phyloP scores from a whole-genome alignment of 2,797 vertebrate genomes.

The Adrianichthys oophorus region DNA sequence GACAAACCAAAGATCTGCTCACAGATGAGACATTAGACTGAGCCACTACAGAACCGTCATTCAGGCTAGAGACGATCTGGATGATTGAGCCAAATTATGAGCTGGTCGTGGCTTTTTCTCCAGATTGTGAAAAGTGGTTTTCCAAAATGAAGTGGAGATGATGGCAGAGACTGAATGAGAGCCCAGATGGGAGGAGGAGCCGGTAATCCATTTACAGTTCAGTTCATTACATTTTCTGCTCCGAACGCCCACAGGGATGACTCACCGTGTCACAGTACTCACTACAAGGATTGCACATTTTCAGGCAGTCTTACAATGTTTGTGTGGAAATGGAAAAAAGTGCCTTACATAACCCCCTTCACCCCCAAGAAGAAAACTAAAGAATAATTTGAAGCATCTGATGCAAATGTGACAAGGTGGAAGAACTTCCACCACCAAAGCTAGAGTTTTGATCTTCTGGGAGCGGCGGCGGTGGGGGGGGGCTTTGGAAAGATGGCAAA shows the following conservation, averaged over 20 bases:
- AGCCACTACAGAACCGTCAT: neutral
- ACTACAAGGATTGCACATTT: conserved; percentile 37
- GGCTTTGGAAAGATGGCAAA: too few relatives aligned
- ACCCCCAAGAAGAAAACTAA: too few relatives aligned
- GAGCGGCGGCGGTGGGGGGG: too few relatives aligned
- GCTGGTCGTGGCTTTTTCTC: neutral
- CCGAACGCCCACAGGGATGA: conserved; percentile 38
- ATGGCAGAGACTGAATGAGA: neutral
- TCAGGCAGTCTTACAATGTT: conserved; percentile 13
- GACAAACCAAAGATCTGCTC: neutral
- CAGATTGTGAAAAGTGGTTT: neutral
- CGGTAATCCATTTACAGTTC: conserved; percentile 21
- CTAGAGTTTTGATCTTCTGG: too few relatives aligned
- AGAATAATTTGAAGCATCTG: too few relatives aligned
- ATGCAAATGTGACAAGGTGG: too few relatives aligned
- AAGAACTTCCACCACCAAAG: too few relatives aligned
- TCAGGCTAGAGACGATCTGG: neutral
- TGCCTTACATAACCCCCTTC: too few relatives aligned
- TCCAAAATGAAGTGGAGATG: neutral
- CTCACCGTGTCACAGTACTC: conserved; percentile 30
- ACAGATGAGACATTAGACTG: neutral
- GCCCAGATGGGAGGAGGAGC: conserved; percentile 14
- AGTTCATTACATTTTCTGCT: conserved; percentile 13
- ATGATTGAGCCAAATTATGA: too few relatives aligned
- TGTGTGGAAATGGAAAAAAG: neutral